These are phyloP conservation scores for Lates japonicus DNA, from an alignment of 2,797 vertebrate genomes.

Conservation along the genomic window DNA sequence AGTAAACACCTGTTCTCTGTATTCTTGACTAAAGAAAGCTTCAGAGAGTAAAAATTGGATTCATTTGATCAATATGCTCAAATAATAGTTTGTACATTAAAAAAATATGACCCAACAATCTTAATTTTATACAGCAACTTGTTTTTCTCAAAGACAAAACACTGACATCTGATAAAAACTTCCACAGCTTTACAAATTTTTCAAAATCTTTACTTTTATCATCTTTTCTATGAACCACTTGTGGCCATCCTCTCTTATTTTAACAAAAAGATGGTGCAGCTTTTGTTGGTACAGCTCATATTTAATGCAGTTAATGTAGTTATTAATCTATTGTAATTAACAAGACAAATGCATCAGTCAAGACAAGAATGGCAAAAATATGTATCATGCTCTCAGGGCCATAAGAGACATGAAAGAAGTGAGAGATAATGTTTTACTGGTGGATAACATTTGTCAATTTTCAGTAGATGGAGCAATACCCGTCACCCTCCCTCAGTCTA, in stretches of 20 bases:
- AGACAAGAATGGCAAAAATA: background rate
- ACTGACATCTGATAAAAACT: no score
- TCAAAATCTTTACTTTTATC: no score
- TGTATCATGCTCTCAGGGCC: background rate
- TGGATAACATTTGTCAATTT: background rate
- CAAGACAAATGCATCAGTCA: background rate
- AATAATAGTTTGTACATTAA: no score
- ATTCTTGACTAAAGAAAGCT: background rate
- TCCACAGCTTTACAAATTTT: background rate
- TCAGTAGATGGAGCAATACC: background rate
- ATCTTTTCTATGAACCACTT: background rate
- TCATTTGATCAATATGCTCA: background rate
- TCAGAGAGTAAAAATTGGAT: background rate
- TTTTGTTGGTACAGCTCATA: background rate
- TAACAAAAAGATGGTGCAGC: background rate
- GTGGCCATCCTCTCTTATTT: background rate
- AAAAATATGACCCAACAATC: background rate
- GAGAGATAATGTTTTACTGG: background rate
- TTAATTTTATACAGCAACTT: background rate
- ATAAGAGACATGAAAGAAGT: background rate
- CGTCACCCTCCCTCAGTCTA: background rate
- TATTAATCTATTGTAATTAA: background rate
- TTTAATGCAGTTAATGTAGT: background rate
- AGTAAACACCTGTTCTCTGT: background rate
- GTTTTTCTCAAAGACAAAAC: background rate